These are phyloP conservation scores for Cyrtorhinus lividipennis DNA, from an alignment of 1,140 invertebrate genomes.

Conservation along the genomic window DNA sequence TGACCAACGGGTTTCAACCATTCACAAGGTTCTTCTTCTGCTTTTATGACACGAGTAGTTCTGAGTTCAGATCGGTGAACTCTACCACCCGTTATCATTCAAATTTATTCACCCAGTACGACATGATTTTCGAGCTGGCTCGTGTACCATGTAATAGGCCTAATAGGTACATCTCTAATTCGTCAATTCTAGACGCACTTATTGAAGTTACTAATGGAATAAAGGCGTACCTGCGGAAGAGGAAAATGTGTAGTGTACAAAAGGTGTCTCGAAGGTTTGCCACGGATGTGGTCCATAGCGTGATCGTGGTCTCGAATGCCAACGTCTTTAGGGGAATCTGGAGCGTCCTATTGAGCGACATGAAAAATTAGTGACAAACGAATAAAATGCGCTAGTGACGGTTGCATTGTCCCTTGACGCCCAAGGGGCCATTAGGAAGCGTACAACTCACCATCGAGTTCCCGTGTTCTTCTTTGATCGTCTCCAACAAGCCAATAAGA, in stretches of 20 bases:
- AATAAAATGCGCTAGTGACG: background rate
- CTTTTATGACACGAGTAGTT: background rate
- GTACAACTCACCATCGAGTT: conserved; percentile 47
- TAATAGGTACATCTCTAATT: no score
- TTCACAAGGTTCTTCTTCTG: conserved; percentile 19
- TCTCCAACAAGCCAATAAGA: conserved; percentile 72
- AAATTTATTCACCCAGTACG: no score
- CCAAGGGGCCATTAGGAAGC: no score
- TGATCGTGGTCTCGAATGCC: conserved; percentile 23
- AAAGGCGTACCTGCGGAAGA: conserved; percentile 48
- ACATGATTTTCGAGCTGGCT: no score
- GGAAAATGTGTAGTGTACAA: conserved; percentile 87
- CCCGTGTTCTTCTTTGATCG: conserved; percentile 82
- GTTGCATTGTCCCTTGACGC: background rate
- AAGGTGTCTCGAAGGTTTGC: conserved; percentile 60
- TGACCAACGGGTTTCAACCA: conserved; percentile 24
- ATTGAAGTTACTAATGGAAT: no score
- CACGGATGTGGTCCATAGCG: conserved; percentile 19
- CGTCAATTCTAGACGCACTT: no score
- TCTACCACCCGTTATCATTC: no score
- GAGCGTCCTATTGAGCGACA: conserved; percentile 41
- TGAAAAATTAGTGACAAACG: background rate
- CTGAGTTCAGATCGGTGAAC: no score
- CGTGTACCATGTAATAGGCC: no score
- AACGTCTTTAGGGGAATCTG: conserved; percentile 66